These are phyloP conservation scores for Cassiopea xamachana DNA, from an alignment of 30 jellyfish, hydroid and myxozoan genomes.

Conservation along the genomic window DNA sequence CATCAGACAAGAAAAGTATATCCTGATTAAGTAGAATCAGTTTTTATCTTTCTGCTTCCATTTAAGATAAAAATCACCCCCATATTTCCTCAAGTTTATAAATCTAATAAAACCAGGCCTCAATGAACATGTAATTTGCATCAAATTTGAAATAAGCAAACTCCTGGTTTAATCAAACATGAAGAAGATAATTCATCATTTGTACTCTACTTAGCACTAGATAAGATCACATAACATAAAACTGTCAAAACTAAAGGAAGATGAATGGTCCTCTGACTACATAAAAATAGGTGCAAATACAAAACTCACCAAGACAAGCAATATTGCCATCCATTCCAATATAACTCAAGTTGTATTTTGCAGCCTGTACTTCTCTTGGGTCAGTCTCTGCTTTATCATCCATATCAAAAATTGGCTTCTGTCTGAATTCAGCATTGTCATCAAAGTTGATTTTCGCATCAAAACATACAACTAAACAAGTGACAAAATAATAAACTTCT, in stretches of 20 bases:
- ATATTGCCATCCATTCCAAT: constrained; percentile 98
- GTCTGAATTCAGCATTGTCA: constrained; percentile 98
- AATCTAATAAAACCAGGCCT: neutral
- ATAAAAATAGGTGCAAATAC: too few relatives aligned
- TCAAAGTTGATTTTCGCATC: constrained; percentile 98
- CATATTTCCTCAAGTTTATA: too few relatives aligned
- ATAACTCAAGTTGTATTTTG: constrained; percentile 82
- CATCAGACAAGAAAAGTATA: too few relatives aligned
- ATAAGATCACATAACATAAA: too few relatives aligned
- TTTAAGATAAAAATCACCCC: too few relatives aligned
- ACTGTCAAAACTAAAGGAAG: too few relatives aligned
- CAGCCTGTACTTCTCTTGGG: constrained; percentile 96
- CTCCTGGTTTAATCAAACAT: neutral
- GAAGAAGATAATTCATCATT: neutral
- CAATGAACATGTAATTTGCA: neutral
- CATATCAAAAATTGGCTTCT: constrained; percentile 84
- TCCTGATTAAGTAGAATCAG: too few relatives aligned
- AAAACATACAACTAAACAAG: constrained; percentile 92
- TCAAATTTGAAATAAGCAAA: too few relatives aligned
- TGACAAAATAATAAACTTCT: neutral
- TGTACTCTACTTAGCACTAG: too few relatives aligned
- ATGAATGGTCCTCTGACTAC: too few relatives aligned
- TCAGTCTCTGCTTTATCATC: constrained; percentile 96
- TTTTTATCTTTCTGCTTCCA: too few relatives aligned
- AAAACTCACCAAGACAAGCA: constrained; percentile 92